Base-by-base conservation (phyloP, 2,113 vertebrate genomes). In the Gymnarchus niloticus region DNA sequence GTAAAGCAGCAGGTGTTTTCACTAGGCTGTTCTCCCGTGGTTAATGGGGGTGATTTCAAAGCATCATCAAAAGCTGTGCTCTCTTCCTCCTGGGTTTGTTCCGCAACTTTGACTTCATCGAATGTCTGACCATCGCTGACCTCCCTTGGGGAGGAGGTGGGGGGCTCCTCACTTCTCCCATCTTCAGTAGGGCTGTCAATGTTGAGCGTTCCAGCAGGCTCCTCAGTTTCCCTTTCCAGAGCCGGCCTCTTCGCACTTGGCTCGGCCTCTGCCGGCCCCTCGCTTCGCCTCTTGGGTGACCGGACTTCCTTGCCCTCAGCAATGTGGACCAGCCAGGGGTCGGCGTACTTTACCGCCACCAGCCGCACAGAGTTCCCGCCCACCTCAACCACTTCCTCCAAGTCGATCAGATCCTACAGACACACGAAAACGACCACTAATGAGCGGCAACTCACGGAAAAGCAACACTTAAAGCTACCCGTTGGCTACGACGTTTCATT, bases 271-370 rank as follows among this genome's bases (percentile, higher is more conserved):
- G 2, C 56, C 51, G 0, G 4, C 37, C 46, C 48, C 41, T 77
- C 83, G 37, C 52, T 57, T 19, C 54, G 91, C 90, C 90, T 93
- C 86, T 86, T 88, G 51, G 48, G 44, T n/a, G 44, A 12, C 87
- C 87, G 61, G 61, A 12, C 44, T 3, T 5, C 10, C 83, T 81
- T 65, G 46, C 52, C 86, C 37, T 56, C 41, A 3, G 19, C 49
- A 10, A 73, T 23, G 78, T 93, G 93, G 0, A 96, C 84, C 4
- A 97, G 93, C 96, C 96, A 96, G 0, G 95, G 94, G 52, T 61
- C 86, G 21, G 95, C 92, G 10, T 89, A 92, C 1, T 90, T 87
- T 23, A 91, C 10, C 19, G 95, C 89, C 86, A 96, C 96, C 87
- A 97, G 87, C 1, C 96, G 94, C 0, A 89, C 8, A 0, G 88